These are phyloP conservation scores for Tragelaphus strepsiceros DNA, from an alignment of 2,113 vertebrate genomes.

Conservation along the genomic window DNA sequence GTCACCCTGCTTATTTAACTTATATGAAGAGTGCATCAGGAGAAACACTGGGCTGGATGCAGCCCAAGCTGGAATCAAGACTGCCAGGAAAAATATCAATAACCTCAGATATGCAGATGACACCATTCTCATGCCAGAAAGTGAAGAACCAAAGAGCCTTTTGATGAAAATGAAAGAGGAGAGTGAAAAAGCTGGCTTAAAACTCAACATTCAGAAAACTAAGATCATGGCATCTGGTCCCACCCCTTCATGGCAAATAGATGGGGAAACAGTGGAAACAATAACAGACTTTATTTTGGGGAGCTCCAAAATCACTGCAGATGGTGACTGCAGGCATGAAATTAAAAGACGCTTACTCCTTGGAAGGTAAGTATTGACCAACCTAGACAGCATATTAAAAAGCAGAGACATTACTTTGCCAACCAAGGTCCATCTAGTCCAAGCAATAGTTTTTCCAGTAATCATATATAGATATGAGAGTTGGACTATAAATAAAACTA, in stretches of 20 bases:
- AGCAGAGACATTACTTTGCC: neutral
- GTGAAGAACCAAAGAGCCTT: neutral
- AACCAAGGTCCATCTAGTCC: neutral
- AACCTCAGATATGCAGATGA: neutral
- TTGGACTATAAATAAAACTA: neutral
- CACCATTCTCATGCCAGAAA: neutral
- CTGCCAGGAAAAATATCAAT: neutral
- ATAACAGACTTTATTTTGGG: neutral
- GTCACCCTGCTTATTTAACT: neutral
- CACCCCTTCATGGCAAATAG: neutral
- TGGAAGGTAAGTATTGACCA: neutral
- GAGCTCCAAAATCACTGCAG: neutral
- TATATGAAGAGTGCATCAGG: neutral
- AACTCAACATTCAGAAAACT: neutral
- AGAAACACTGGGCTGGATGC: accelerated
- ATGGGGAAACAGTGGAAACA: neutral
- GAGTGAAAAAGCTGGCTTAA: neutral
- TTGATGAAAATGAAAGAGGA: neutral
- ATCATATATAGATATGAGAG: neutral
- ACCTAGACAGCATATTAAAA: neutral
- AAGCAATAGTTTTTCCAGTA: neutral
- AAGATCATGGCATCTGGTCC: neutral
- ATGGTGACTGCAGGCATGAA: neutral
- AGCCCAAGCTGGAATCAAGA: neutral
- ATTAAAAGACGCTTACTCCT: neutral